Conservation (phyloP, 2,113 vertebrate genomes). For the Gallinago paraguaiae region DNA sequence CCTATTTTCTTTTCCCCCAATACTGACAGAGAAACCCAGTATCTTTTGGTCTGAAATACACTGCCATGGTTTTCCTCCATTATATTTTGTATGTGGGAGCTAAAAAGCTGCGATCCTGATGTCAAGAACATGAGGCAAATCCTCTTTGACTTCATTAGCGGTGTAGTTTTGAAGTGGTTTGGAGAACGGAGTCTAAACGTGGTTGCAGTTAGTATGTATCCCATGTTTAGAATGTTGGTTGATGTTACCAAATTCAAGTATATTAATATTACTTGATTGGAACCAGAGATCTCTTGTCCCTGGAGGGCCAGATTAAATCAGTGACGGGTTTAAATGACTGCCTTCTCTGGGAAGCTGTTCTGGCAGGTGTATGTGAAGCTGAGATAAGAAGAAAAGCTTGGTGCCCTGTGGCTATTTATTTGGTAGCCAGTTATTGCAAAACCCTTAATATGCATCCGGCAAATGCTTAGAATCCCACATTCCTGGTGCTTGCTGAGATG, state of each 20-base stretch:
- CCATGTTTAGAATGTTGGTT: neutral
- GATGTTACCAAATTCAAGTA: constrained; percentile 7
- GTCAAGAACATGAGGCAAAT: neutral
- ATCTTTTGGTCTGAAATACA: neutral
- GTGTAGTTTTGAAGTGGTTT: neutral
- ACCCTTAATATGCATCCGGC: neutral
- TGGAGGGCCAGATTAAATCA: constrained; percentile 45
- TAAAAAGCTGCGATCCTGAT: neutral
- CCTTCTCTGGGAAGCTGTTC: constrained; percentile 37
- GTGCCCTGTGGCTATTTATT: constrained; percentile 56
- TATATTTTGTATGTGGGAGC: neutral
- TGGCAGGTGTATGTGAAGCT: constrained; percentile 16
- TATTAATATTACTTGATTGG: neutral
- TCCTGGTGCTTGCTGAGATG: constrained; percentile 40
- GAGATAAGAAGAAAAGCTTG: constrained; percentile 31
- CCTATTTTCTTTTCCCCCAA: neutral
- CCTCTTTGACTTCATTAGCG: neutral
- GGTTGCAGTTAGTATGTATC: neutral
- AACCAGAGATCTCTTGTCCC: neutral
- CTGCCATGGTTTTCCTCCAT: neutral
- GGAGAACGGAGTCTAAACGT: neutral
- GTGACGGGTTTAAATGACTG: constrained; percentile 2
- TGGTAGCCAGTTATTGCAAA: constrained; percentile 40
- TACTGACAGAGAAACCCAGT: neutral
- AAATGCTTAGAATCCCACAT: neutral